Evolutionary conservation across 2,888 invertebrate species (phyloP).

Genomic region (Mythimna pallens): DNA sequence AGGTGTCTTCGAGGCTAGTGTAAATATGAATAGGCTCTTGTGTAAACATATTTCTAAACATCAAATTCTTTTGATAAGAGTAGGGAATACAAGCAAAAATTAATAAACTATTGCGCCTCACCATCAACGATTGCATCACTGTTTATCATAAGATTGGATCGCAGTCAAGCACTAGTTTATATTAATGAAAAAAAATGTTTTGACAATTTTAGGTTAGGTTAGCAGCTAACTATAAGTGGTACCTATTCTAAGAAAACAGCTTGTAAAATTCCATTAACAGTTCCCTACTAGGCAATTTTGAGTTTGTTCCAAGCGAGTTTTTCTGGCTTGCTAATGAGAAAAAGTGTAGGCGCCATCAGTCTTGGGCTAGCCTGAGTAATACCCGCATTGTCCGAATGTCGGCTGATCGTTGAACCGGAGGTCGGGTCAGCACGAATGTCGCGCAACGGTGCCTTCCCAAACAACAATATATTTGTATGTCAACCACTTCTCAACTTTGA

Average conservation of each 20-base stretch:
- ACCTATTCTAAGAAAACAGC: no score
- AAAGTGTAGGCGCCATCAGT: conserved; percentile 50
- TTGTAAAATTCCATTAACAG: not conserved
- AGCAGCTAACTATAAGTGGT: no score
- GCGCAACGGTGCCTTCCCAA: conserved; percentile 77
- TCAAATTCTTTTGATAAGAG: no score
- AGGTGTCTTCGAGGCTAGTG: no score
- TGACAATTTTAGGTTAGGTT: not conserved
- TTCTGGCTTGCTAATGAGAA: conserved; percentile 31
- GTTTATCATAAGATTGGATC: no score
- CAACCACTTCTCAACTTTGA: conserved; percentile 67
- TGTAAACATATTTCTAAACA: no score
- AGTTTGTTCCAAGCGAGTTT: conserved; percentile 12
- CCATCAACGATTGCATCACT: no score
- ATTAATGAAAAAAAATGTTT: not conserved
- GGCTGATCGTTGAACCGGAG: conserved; percentile 68
- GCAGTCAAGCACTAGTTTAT: no score
- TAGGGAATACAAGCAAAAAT: no score
- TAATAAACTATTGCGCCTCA: no score
- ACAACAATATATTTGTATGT: conserved; percentile 64
- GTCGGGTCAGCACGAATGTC: conserved; percentile 69
- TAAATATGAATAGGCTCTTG: no score
- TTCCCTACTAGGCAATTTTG: conserved; percentile 5
- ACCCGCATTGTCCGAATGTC: conserved; percentile 74
- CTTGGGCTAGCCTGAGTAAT: conserved; percentile 57